These are phyloP conservation scores for Parazoanthus atlanticus DNA, from an alignment of 92 coral and sea anemone species.

Conservation along the genomic window DNA sequence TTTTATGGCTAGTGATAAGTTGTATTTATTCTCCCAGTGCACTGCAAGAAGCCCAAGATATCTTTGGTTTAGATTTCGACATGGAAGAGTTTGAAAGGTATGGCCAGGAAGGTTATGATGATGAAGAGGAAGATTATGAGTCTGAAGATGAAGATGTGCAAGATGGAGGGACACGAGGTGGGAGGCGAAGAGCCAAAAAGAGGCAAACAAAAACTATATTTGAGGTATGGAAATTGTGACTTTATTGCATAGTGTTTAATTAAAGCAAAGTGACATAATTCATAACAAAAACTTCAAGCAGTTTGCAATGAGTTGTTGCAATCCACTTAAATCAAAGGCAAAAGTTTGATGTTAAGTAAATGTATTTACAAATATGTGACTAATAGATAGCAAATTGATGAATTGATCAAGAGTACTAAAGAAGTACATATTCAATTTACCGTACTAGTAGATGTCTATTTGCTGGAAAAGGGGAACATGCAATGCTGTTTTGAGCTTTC, in stretches of 20 bases:
- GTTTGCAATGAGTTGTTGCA: too few species aligned
- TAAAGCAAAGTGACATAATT: not conserved
- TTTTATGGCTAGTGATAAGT: not conserved
- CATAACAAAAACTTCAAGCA: too few species aligned
- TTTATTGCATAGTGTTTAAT: not conserved
- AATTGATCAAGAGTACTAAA: too few species aligned
- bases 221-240: slow-evolving; percentile 61
- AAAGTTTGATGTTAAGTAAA: too few species aligned
- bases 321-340: too few species aligned
- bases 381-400: too few species aligned
- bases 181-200: slow-evolving; percentile 63
- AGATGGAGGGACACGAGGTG: slow-evolving; percentile 50
- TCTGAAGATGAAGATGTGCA: slow-evolving; percentile 85
- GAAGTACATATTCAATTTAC: too few species aligned
- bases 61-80: slow-evolving; percentile 99
- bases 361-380: too few species aligned
- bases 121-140: slow-evolving; percentile 89
- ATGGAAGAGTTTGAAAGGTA: slow-evolving; percentile 97
- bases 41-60: slow-evolving; percentile 98
- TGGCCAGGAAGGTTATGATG: slow-evolving; percentile 86
- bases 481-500: too few species aligned
- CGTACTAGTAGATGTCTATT: too few species aligned
- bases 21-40: slow-evolving; percentile 69
- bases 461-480: too few species aligned
- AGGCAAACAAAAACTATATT: slow-evolving; percentile 85